Evolutionary conservation across 2,113 vertebrate genomes (phyloP), one percentile per base, ranked within the genome.

Genomic region (Tetrax tetrax): DNA sequence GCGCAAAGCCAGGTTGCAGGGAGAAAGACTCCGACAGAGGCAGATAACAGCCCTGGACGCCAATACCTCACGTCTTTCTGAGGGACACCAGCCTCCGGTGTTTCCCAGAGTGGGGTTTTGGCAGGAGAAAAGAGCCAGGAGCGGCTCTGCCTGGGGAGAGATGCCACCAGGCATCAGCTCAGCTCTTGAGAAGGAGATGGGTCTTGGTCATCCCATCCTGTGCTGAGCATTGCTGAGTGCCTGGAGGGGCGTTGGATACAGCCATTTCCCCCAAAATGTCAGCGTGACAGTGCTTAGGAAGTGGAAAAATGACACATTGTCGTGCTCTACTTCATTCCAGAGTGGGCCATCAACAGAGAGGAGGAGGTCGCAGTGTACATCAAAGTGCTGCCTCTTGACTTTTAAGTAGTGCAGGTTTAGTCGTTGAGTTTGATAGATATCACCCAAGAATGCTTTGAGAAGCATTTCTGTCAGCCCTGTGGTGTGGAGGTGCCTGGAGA

Each of bases 221-320:
- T 20, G 12, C 10, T 10, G 31, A 68, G 27, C 3, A 0, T 22
- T 69, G 54, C 84, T 35, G 65, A 5, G 21, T 17, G 21, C 45
- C 13, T 43, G 18, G 37, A 9, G 25, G 6, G 8, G 21, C 41
- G 37, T 21, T 28, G 63, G 18, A 2, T 14, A 12, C 63, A 57
- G 9, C 37, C 35, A 3, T 27, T n/a, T 53, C 19, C 24, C 51
- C 18, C 4, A 9, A 29, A 31, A 23, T 5, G n/a, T 22, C 70
- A 48, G n/a, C 0, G 10, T 37, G 33, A 28, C 0, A 2, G 10
- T 70, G 51, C 45, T 54, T 24, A 28, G 22, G 7, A n/a, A 57
- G 50, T 19, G n/a, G 50, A 48, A 64, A 76, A 37, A 10, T 1
- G 13, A 4, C 29, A 21, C 0, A 2, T 48, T 47, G n/a, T n/a